Evolutionary conservation across 2,888 invertebrate species (phyloP).

Genomic region (Drepanosiphum platanoidis): DNA sequence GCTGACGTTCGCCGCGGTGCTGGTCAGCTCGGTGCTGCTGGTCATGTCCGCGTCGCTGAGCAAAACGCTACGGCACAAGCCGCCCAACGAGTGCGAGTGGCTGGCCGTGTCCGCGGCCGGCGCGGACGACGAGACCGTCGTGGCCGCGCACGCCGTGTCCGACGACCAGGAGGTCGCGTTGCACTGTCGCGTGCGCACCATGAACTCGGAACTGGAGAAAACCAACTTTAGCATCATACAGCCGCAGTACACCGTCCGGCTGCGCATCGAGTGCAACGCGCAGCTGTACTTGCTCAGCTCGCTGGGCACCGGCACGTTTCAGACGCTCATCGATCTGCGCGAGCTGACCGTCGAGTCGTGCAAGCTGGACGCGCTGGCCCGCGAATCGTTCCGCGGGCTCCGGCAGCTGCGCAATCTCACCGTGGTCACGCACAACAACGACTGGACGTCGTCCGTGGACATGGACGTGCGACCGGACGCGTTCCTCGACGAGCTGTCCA

Average conservation of each 20-base stretch:
- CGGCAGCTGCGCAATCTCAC: conserved; percentile 82
- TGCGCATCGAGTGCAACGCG: conserved; percentile 82
- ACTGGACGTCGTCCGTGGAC: conserved; percentile 82
- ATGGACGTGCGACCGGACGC: conserved; percentile 80
- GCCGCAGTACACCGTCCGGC: conserved; percentile 80
- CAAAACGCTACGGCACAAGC: conserved; percentile 76
- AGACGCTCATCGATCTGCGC: conserved; percentile 78
- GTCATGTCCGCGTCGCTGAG: conserved; percentile 72
- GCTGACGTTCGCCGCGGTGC: conserved; percentile 62
- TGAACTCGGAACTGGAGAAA: conserved; percentile 83
- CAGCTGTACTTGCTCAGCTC: conserved; percentile 84
- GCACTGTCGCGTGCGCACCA: conserved; percentile 79
- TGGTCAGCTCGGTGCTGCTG: conserved; percentile 73
- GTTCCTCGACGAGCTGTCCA: conserved; percentile 78
- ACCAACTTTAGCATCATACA: conserved; percentile 86
- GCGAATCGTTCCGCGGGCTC: conserved; percentile 83
- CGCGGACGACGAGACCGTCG: conserved; percentile 71
- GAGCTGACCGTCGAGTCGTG: conserved; percentile 84
- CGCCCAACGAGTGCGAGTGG: conserved; percentile 85
- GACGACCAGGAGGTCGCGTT: conserved; percentile 74
- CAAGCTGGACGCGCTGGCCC: conserved; percentile 82
- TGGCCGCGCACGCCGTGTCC: conserved; percentile 64
- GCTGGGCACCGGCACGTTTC: conserved; percentile 79
- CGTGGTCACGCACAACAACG: conserved; percentile 83
- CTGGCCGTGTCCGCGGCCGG: conserved; percentile 73